phyloP scores from a whole-genome alignment of 2,113 vertebrate species.

The Henicopernis longicauda region DNA sequence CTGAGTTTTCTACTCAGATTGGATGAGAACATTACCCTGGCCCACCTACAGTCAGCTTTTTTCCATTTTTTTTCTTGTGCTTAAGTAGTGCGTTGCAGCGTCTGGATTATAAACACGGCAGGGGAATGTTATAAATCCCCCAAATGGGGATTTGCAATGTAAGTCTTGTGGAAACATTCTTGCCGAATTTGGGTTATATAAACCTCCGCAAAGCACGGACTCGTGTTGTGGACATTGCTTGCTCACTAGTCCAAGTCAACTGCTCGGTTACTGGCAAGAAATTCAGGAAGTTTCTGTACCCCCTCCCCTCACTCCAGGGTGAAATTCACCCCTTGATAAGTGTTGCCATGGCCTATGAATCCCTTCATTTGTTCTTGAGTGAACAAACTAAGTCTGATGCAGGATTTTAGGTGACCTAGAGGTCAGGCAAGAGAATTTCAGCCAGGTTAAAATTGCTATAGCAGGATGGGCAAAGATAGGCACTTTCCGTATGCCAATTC shows the following conservation, averaged over 20 bases:
- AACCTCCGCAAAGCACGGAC: background rate
- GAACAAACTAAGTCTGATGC: background rate
- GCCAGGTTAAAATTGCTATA: background rate
- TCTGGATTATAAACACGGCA: background rate
- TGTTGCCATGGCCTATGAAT: background rate
- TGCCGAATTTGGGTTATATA: background rate
- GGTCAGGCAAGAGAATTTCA: background rate
- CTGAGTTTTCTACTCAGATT: background rate
- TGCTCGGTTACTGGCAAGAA: background rate
- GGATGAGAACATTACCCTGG: background rate
- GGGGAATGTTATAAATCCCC: slow-evolving; percentile 42
- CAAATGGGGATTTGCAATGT: background rate
- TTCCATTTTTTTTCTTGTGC: background rate
- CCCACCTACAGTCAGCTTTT: background rate
- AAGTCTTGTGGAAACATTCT: slow-evolving; percentile 29
- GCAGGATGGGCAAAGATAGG: background rate
- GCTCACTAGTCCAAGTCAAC: background rate
- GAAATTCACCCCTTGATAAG: background rate
- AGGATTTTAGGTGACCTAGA: background rate
- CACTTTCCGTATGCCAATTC: background rate
- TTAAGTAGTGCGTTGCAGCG: accelerated
- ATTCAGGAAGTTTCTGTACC: background rate
- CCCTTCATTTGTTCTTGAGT: background rate
- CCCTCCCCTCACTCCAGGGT: background rate
- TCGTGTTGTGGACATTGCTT: accelerated